These are phyloP conservation scores for Lampris megalopsis DNA, from an alignment of 2,113 vertebrate species.

Conservation along the genomic window DNA sequence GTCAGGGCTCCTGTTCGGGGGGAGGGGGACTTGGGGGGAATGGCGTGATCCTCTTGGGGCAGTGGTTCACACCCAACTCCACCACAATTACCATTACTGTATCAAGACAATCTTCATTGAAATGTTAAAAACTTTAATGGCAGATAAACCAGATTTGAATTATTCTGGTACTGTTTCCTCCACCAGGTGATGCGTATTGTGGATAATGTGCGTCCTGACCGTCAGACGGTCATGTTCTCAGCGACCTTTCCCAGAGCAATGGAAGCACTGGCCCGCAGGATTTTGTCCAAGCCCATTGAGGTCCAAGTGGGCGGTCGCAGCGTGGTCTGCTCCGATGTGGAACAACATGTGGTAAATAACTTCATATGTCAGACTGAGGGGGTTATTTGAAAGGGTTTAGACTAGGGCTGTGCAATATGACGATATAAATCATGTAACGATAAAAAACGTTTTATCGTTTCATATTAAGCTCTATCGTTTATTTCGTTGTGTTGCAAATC, in stretches of 20 bases:
- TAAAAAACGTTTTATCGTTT: too few relatives aligned
- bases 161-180: neutral
- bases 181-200: conserved; percentile 97
- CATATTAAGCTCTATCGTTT: too few relatives aligned
- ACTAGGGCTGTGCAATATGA: too few relatives aligned
- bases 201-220: conserved; percentile 96
- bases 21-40: too few relatives aligned
- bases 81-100: too few relatives aligned
- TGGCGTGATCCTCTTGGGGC: too few relatives aligned
- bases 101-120: too few relatives aligned
- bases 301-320: conserved; percentile 97
- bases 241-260: conserved; percentile 98
- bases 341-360: conserved; percentile 92
- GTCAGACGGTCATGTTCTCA: conserved; percentile 99
- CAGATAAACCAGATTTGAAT: neutral
- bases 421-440: too few relatives aligned
- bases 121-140: neutral
- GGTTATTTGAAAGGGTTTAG: neutral
- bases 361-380: neutral
- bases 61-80: too few relatives aligned
- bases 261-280: conserved; percentile 96
- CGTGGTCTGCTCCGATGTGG: conserved; percentile 97
- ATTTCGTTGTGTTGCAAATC: too few relatives aligned
- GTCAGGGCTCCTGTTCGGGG: too few relatives aligned
- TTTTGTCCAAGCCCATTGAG: conserved; percentile 94